phyloP scores from a whole-genome alignment of 2,888 invertebrate genomes.

The Galeruca laticollis region DNA sequence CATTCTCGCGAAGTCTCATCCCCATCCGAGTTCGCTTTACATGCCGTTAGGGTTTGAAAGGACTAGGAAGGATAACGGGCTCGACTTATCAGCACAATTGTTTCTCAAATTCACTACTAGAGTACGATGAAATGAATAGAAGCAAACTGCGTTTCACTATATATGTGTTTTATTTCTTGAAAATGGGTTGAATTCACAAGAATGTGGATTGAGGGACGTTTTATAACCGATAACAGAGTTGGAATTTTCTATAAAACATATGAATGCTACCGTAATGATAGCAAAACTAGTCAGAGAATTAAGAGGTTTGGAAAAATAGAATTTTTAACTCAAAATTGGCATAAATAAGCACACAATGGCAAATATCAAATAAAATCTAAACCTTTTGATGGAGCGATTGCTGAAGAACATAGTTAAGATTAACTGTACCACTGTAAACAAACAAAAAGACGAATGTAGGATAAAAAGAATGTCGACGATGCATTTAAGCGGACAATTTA shows the following conservation, averaged over 20 bases:
- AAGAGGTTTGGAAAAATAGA: too few species aligned
- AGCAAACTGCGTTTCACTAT: neutral
- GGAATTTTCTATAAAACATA: neutral
- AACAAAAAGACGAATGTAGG: too few species aligned
- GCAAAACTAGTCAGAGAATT: too few species aligned
- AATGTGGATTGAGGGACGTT: neutral
- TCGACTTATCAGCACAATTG: conserved; percentile 36
- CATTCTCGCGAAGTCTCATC: conserved; percentile 14
- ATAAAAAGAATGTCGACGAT: too few species aligned
- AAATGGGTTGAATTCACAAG: neutral
- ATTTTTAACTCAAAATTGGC: too few species aligned
- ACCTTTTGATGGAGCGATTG: too few species aligned
- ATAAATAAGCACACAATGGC: too few species aligned
- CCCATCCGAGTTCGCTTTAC: conserved; percentile 6
- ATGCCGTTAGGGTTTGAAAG: neutral
- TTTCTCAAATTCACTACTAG: conserved; percentile 28
- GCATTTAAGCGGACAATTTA: too few species aligned
- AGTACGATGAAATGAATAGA: conserved; percentile 26
- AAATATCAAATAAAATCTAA: too few species aligned
- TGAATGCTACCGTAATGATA: too few species aligned
- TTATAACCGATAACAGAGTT: neutral
- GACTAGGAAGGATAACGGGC: conserved; percentile 28
- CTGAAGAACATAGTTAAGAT: too few species aligned
- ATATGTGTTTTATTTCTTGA: conserved; percentile 2
- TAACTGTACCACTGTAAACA: too few species aligned